Evolutionary conservation across 1,140 invertebrate genomes (phyloP), one percentile per base, ranked within the genome.

Genomic region (Oscheius sp.): DNA sequence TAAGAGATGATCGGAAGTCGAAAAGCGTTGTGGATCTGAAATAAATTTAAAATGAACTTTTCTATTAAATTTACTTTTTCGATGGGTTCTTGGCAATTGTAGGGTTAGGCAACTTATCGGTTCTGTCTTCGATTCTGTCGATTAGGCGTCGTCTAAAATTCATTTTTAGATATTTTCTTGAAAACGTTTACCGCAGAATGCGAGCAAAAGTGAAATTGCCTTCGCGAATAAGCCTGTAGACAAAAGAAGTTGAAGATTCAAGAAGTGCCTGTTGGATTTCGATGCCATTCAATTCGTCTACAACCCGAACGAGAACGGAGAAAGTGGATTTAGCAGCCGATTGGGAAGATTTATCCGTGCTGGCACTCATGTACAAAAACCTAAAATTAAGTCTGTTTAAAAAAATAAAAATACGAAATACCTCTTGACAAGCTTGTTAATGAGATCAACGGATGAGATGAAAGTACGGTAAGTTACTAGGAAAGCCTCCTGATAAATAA

Each of bases 401-500:
- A 13, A 46, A 68, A 55, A 4, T 13, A 55, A 20, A 4, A 13
- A 36, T 52, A 29, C 1, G 36, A 42, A 34, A 28, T 68, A 82
- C 78, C 80, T 31, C 55, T 72, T 74, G 36, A 81, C 68, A 23
- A 81, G 73, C 61, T 83, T 82, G 31, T 81, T 69, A 4, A 81
- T 79, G 35, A 81, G 67, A 49, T 79, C 81, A 36, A 68, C 31
- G n/a, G 79, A 78, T 7, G 78, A 46, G 36, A 82, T 72, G 73
- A 82, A 82, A 20, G 79, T 75, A 26, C 79, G 75, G 62, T 79
- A 82, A 20, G 80, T 83, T 26, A 72, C 68, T 31, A 82, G 63
- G 63, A 82, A 82, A 42, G 80, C 80, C 71, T 82, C 80, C 74
- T 82, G 81, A 68, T 79, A 82, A 20, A 82, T 45, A 26, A 83